Evolutionary conservation across 1,140 invertebrate species (phyloP), one percentile per base, ranked within the genome.

Genomic region (Oppia nitens): DNA sequence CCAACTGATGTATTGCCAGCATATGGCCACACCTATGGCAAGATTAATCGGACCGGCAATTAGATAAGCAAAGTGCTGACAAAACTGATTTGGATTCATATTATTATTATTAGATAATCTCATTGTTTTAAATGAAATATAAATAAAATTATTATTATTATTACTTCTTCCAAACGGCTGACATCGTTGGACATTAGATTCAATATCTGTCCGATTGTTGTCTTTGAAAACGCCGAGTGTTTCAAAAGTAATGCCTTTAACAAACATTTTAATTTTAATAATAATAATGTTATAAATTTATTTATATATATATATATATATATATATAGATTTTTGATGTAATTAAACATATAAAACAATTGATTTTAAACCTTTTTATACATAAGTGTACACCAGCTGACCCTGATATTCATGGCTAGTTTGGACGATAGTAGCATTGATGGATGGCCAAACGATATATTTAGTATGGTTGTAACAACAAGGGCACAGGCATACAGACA

Each of bases 121-220:
- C n/a, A 53, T n/a, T n/a, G n/a, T n/a, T n/a, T n/a, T n/a, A n/a
- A n/a, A n/a, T n/a, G n/a, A n/a, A n/a, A n/a, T n/a, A 47, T 14
- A 47, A 47, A n/a, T n/a, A n/a, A n/a, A n/a, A n/a, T n/a, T n/a
- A n/a, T n/a, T n/a, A n/a, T n/a, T n/a, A n/a, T n/a, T n/a, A n/a
- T n/a, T 58, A 60, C 59, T 21, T 60, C 29, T 57, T 76, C 75
- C 68, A 77, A 76, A 62, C 75, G 64, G 58, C 69, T 73, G 6
- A 77, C 75, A 64, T 95, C 89, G 70, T 92, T 94, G 12, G 87
- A 89, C 61, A 94, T 76, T 9, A 94, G 75, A 72, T 94, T 95
- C n/a, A 93, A 83, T 67, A 93, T 82, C 73, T 94, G 83, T 12
- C 89, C 89, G 47, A 79, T 78, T 2, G 85, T 85, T 2, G 83